Percentiles rank a stretch among this genome's conserved stretches.
phyloP scores from a whole-genome alignment of 2,797 vertebrate genomes.

The Melanotaenia nigrans region DNA sequence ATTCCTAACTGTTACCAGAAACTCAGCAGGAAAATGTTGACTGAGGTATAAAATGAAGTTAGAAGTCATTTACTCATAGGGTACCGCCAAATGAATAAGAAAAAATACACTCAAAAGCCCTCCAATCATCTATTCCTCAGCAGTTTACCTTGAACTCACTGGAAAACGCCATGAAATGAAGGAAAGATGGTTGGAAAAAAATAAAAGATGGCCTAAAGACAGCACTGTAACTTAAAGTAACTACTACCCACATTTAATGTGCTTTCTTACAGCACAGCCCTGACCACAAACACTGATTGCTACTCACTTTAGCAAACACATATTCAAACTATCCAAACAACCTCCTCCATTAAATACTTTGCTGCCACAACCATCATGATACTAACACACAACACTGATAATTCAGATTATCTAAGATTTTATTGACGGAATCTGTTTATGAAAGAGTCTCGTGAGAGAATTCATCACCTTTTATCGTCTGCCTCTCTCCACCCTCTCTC shows the following conservation, averaged over 20 bases:
- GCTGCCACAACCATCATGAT: constrained; percentile 8
- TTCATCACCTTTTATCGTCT: constrained; percentile 32
- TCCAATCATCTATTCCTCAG: no score
- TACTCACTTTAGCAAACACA: background rate
- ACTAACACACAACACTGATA: constrained; percentile 9
- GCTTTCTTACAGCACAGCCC: constrained; percentile 2
- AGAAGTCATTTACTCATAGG: no score
- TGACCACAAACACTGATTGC: background rate
- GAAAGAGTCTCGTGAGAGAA: constrained; percentile 45
- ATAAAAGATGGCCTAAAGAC: no score
- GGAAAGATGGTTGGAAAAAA: background rate
- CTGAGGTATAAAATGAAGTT: background rate
- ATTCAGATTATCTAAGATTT: constrained; percentile 33
- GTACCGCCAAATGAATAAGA: no score
- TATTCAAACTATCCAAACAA: background rate
- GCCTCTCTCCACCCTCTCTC: constrained; percentile 26
- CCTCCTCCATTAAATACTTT: background rate
- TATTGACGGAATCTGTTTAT: constrained; percentile 56
- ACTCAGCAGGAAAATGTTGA: background rate
- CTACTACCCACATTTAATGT: background rate
- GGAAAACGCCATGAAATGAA: no score
- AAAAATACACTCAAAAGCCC: no score
- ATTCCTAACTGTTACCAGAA: background rate
- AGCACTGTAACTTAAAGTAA: no score
- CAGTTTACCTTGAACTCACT: no score